A percentile compares a stretch with the other conserved stretches of the same genome.
Conservation (phyloP, 1,140 invertebrate species). For the Tetragonula clypearis region DNA sequence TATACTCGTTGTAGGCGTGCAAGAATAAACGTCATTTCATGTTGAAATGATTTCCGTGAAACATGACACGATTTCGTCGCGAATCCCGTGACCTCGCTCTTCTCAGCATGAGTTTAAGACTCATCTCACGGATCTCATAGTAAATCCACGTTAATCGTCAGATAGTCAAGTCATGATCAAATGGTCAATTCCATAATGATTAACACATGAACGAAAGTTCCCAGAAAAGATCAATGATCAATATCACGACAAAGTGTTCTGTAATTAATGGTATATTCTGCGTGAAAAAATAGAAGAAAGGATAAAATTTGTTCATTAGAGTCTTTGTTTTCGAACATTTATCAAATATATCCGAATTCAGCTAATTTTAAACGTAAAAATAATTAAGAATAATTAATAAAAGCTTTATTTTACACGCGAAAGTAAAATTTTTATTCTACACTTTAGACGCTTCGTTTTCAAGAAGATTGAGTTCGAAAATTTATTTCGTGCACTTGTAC, state of each 20-base stretch:
- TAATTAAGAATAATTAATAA: too few species aligned
- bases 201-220: background rate
- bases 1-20: background rate
- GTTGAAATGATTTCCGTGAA: constrained; percentile 20
- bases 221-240: background rate
- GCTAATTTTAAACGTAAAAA: too few species aligned
- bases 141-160: constrained; percentile 30
- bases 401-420: too few species aligned
- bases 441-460: too few species aligned
- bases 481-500: too few species aligned
- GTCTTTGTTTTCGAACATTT: too few species aligned
- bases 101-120: background rate
- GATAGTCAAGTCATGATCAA: background rate
- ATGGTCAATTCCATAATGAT: constrained; percentile 6
- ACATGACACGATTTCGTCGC: constrained; percentile 20
- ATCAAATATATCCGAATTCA: too few species aligned
- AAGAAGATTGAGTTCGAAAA: too few species aligned
- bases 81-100: constrained; percentile 19
- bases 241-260: background rate
- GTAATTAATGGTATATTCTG: too few species aligned
- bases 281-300: too few species aligned
- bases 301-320: too few species aligned
- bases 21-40: constrained; percentile 6
- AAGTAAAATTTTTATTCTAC: too few species aligned
- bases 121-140: constrained; percentile 23